Evolutionary conservation across 1,140 invertebrate species (phyloP).

Genomic region (Copidosoma floridanum): DNA sequence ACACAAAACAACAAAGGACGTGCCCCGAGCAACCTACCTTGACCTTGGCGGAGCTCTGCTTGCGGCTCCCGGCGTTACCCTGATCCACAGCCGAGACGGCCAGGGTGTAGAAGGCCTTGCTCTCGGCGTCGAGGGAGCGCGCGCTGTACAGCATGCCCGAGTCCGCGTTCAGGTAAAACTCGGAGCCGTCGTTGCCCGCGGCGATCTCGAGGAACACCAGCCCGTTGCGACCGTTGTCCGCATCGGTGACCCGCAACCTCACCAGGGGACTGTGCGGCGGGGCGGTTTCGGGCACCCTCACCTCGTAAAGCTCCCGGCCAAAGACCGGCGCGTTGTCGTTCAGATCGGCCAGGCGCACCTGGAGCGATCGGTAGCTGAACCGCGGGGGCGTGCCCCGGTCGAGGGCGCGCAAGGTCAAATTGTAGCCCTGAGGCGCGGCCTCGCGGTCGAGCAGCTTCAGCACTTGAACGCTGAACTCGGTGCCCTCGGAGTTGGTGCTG

Average conservation of each 20-base stretch:
- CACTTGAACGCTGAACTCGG: conserved; percentile 76
- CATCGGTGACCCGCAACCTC: conserved; percentile 80
- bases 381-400: conserved; percentile 79
- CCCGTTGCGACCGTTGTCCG: conserved; percentile 79
- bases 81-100: conserved; percentile 89
- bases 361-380: conserved; percentile 72
- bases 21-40: too few relatives aligned
- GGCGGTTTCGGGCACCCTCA: conserved; percentile 82
- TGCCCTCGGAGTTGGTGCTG: conserved; percentile 47
- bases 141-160: conserved; percentile 89
- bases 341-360: conserved; percentile 74
- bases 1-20: too few relatives aligned
- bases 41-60: conserved; percentile 87
- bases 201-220: conserved; percentile 86
- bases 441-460: conserved; percentile 76
- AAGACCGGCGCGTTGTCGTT: conserved; percentile 89
- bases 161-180: conserved; percentile 83
- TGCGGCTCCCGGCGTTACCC: conserved; percentile 77
- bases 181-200: conserved; percentile 85
- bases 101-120: conserved; percentile 82
- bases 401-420: conserved; percentile 79
- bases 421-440: conserved; percentile 75
- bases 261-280: conserved; percentile 87
- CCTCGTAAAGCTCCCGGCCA: conserved; percentile 83
- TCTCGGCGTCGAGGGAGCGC: conserved; percentile 83